Evolutionary conservation across 2,888 invertebrate genomes (phyloP), one percentile per base, ranked within the genome.

Genomic region (Tipula lateralis): DNA sequence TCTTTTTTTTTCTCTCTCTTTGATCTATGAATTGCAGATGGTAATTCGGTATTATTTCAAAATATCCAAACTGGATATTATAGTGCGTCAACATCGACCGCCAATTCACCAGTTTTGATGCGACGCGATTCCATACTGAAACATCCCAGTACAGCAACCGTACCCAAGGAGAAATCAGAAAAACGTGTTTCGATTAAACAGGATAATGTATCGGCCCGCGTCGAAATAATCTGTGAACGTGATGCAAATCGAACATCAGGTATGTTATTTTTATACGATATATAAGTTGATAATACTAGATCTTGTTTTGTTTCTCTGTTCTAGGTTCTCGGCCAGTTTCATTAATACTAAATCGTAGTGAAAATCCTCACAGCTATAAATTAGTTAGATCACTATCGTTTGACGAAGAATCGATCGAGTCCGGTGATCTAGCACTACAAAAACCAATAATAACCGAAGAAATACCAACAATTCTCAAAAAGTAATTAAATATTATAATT

Each of bases 41-140:
- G 19, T 83, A 81, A 84, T 36, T 84, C 44, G 30, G 39, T 82
- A 29, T 39, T 85, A 80, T n/a, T 88, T 88, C 4, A 87, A 82
- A 82, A 82, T 82, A 29, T 4, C 5, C 82, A 82, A 83, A 83
- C 83, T 12, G 83, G 32, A 34, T 30, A 82, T n/a, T 82, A 82
- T 24, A 83, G 83, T 82, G 82, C 83, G 29, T n/a, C 86, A 82
- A 85, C 86, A 7, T 85, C 85, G 84, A 85, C 84, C 30, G 84
- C 84, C 7, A 85, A 85, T 84, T 86, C 87, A 39, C 89, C 89
- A 0, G 83, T 88, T 85, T 87, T 88, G 29, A 87, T 87, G 84
- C 88, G 89, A 6, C 87, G 89, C 81, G 90, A 90, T 86, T 90
- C 90, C 5, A 90, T 90, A 86, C 86, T 90, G 13, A 90, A 90